Base-by-base conservation (phyloP, 2,797 vertebrate genomes). In the Fundulus diaphanus region DNA sequence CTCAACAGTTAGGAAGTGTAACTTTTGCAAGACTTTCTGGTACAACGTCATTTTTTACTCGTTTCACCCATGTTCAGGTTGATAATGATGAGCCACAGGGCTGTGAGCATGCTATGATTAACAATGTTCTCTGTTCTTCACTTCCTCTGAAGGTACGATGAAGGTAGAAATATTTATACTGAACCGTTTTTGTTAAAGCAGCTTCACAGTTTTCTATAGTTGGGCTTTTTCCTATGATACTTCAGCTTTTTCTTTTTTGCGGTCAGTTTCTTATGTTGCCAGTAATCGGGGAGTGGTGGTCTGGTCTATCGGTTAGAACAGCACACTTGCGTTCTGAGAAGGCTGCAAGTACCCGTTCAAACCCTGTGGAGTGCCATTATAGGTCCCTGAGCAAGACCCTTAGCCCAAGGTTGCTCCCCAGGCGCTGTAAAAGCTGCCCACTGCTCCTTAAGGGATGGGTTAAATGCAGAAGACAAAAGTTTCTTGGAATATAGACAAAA, bases 31-130 rank as follows among this genome's bases (percentile, higher is more conserved):
- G 33, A 42, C 67, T 76, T 54, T 27, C 49, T 82, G 79, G 63
- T 71, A 76, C 48, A 70, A 51, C 70, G 66, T 74, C 33, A 81
- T 72, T 46, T 74, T 69, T 79, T 76, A 54, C 48, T 73, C 35
- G 24, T 51, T 51, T 61, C 48, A 22, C 24, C 40, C 31, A 33
- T 42, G 18, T 29, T 65, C n/a, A 54, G 27, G 9, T 68, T 52
- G 20, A 35, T 77, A 40, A 42, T 73, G 80, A 76, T 56, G 49
- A 73, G 59, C 46, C 70, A 52, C 15, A 42, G 73, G 54, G 24
- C 63, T 54, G 66, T 42, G 31, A 74, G 57, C 37, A 40, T 70
- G 68, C 52, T 4, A 12, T 49, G 69, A 77, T 29, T 7, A 73
- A 81, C 20, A 31, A 31, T 24, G 2, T 77, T 46, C 42, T 71